Conservation (phyloP, 2,888 invertebrate species). For the Cactoblastis cactorum region DNA sequence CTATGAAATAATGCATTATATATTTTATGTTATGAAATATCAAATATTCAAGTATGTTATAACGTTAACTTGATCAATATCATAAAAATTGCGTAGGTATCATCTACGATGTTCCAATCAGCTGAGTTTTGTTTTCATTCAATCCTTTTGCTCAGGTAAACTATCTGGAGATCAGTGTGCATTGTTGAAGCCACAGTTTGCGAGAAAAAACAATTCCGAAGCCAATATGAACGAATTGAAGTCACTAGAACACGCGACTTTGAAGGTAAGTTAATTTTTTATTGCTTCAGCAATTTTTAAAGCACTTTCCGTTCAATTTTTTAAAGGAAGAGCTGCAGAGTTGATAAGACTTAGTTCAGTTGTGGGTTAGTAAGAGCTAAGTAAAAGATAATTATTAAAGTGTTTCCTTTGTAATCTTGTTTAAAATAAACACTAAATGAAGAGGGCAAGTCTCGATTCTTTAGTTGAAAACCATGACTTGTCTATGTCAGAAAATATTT, state of each 20-base stretch:
- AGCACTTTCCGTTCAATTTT: not conserved
- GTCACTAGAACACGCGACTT: constrained; percentile 95
- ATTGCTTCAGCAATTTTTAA: not conserved
- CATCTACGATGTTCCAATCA: constrained; percentile 41
- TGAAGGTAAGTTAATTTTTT: constrained; percentile 83
- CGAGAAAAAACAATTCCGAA: constrained; percentile 19
- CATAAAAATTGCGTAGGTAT: not conserved
- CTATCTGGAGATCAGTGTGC: constrained; percentile 21
- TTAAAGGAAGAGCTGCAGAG: not conserved
- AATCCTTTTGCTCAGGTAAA: constrained; percentile 24
- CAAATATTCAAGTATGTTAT: too few relatives aligned
- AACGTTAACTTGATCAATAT: not conserved
- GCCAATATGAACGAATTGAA: constrained; percentile 92
- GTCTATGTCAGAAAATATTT: too few relatives aligned
- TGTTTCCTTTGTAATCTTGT: too few relatives aligned
- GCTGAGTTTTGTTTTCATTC: constrained; percentile 76
- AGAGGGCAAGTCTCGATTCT: too few relatives aligned
- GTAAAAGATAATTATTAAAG: too few relatives aligned
- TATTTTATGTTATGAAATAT: not conserved
- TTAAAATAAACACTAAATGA: too few relatives aligned
- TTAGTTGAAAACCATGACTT: too few relatives aligned
- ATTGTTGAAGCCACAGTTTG: constrained; percentile 15
- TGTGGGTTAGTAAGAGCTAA: too few relatives aligned
- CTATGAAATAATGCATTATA: not conserved
- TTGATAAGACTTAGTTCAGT: too few relatives aligned